These are phyloP conservation scores for Cantharis lateralis DNA, from an alignment of 2,888 invertebrate genomes.

Conservation along the genomic window DNA sequence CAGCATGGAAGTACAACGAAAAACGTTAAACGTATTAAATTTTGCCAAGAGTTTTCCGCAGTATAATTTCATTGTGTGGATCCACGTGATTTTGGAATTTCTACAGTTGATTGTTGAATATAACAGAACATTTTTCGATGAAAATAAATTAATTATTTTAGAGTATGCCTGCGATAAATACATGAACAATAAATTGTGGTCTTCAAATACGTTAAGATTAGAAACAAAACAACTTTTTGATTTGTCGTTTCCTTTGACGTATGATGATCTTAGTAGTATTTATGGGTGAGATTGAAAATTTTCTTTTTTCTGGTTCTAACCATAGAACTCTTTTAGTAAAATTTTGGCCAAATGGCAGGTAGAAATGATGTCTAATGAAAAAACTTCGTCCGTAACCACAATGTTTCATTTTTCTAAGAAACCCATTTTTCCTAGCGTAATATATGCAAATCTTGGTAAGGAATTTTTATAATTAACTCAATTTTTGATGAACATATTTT, in stretches of 20 bases:
- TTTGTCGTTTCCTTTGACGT: constrained; percentile 12
- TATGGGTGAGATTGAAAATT: constrained; percentile 10
- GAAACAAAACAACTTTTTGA: constrained; percentile 8
- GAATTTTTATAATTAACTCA: not conserved
- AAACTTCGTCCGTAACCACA: constrained; percentile 32
- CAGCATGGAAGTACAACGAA: not conserved
- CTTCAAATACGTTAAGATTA: not conserved
- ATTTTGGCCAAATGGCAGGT: constrained; percentile 23
- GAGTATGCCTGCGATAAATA: constrained; percentile 9
- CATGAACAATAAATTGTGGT: not conserved
- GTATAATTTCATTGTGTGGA: not conserved
- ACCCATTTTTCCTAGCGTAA: constrained; percentile 58
- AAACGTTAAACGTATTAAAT: constrained; percentile 5
- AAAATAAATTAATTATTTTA: constrained; percentile 3
- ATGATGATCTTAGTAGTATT: constrained; percentile 10
- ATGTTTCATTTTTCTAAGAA: constrained; percentile 55
- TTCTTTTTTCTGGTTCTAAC: not conserved
- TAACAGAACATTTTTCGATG: constrained; percentile 1
- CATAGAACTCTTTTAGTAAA: constrained; percentile 3
- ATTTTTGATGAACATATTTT: not conserved
- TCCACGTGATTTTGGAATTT: constrained; percentile 16
- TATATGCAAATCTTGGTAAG: constrained; percentile 40
- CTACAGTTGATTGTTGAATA: constrained; percentile 14
- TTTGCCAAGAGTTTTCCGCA: not conserved
- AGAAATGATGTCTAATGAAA: constrained; percentile 9